Evolutionary conservation across 1,140 invertebrate genomes (phyloP).

Genomic region (Drosophila pachea): DNA sequence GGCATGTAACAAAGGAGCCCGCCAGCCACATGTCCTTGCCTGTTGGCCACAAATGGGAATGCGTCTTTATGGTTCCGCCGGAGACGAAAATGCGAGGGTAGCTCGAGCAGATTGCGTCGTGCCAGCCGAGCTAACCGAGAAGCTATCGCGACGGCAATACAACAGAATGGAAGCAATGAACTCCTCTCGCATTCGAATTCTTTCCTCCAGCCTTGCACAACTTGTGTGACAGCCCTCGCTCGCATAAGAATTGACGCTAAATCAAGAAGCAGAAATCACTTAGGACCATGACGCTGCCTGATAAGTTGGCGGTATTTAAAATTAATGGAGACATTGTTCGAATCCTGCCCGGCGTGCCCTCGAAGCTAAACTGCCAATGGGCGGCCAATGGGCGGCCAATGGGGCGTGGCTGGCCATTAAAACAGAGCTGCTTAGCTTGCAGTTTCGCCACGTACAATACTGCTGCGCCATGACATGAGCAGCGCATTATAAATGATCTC

Average conservation of each 20-base stretch:
- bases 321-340: constrained; percentile 64
- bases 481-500: constrained; percentile 23
- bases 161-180: not conserved
- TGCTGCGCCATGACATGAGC: constrained; percentile 26
- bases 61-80: not conserved
- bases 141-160: too few relatives aligned
- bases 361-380: constrained; percentile 5
- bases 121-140: not conserved
- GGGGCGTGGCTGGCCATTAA: constrained; percentile 16
- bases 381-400: not conserved
- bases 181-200: not conserved
- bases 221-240: constrained; percentile 7
- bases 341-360: too few relatives aligned
- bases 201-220: not conserved
- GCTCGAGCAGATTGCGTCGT: not conserved
- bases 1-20: constrained; percentile 22
- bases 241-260: constrained; percentile 33
- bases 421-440: constrained; percentile 51
- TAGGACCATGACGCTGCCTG: constrained; percentile 66
- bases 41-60: constrained; percentile 22
- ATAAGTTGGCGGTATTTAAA: constrained; percentile 72
- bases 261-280: constrained; percentile 68
- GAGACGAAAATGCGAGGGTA: constrained; percentile 5
- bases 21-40: constrained; percentile 33
- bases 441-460: constrained; percentile 14